Evolutionary conservation across 2,888 invertebrate genomes (phyloP), one percentile per base, ranked within the genome.

Genomic region (Urechis unicinctus): DNA sequence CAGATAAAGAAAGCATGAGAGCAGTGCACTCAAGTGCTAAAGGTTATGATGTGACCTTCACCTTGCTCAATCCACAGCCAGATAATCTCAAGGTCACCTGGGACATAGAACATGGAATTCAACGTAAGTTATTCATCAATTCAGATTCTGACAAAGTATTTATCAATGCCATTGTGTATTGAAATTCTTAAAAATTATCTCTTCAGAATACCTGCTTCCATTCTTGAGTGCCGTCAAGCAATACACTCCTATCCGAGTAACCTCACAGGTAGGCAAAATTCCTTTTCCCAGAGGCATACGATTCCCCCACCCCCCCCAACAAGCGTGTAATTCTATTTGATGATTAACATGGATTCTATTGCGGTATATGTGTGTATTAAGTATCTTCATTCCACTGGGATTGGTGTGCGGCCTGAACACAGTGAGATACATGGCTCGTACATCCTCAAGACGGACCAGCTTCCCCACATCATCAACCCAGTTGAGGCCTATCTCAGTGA

Each of bases 381-480:
- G 65, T 61, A 56, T 85, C 81, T 93, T 50, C 90, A 89, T 77
- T 84, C 89, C 55, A 81, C 89, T 3, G 85, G 88, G 49, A 82
- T 94, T 53, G 87, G 88, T 56, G 86, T 89, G 5, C 83, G 84
- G 57, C 85, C 88, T 0, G 84, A 81, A 66, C 84, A 85, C 77
- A 83, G 80, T 36, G 82, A 82, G 4, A 44, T 52, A n/a, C 61
- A 55, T 0, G 82, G 84, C 1, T 85, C 85, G 66, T 86, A 81
- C 68, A 85, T 84, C 50, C 69, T 91, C 28, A 80, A 83, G 3
- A 84, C 86, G 66, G 85, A 86, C 24, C 82, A 88, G 25, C 80
- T 94, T 57, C 90, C 89, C 0, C 85, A 88, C 58, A 82, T 92
- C 45, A 88, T 94, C 51, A 92, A 92, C 0, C 86, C 88, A 0